phyloP scores from a whole-genome alignment of 2,113 vertebrate genomes.

The Thunnus maccoyii region DNA sequence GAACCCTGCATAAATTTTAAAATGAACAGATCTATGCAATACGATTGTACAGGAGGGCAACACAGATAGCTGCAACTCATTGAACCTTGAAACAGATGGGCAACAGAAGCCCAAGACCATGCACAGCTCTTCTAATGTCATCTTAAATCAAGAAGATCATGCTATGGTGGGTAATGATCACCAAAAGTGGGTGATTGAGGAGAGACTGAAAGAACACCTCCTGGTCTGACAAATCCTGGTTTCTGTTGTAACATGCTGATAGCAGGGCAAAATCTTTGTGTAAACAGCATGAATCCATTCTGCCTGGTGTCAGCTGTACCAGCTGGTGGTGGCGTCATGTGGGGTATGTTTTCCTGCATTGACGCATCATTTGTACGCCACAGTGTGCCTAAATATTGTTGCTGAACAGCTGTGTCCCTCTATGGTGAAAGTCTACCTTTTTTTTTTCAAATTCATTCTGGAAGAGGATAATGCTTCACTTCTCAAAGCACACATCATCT shows the following conservation, averaged over 20 bases:
- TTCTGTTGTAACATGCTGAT: constrained; percentile 45
- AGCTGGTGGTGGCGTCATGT: constrained; percentile 65
- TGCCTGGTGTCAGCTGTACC: constrained; percentile 58
- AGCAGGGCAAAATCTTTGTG: constrained; percentile 21
- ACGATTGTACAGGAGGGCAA: too few species aligned
- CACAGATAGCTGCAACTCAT: not conserved
- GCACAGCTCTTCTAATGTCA: constrained; percentile 2
- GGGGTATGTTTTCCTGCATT: constrained; percentile 58
- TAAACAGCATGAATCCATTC: constrained; percentile 59
- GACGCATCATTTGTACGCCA: constrained; percentile 59
- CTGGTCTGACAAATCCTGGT: constrained; percentile 41
- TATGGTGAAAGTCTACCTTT: constrained; percentile 8
- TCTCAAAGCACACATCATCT: constrained; percentile 6
- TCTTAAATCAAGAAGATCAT: constrained; percentile 7
- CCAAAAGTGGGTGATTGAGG: constrained; percentile 21
- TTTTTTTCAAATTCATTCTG: not conserved
- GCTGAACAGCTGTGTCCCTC: constrained; percentile 51
- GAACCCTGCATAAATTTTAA: not conserved
- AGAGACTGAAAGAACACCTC: constrained; percentile 38
- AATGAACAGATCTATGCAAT: too few species aligned
- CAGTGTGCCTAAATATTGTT: constrained; percentile 59
- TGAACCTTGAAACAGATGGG: not conserved
- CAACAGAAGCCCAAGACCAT: not conserved
- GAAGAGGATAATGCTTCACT: constrained; percentile 15
- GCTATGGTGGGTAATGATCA: constrained; percentile 15